Evolutionary conservation across 2,797 vertebrate species (phyloP).

Genomic region (Parauchenoglanis punctatus): DNA sequence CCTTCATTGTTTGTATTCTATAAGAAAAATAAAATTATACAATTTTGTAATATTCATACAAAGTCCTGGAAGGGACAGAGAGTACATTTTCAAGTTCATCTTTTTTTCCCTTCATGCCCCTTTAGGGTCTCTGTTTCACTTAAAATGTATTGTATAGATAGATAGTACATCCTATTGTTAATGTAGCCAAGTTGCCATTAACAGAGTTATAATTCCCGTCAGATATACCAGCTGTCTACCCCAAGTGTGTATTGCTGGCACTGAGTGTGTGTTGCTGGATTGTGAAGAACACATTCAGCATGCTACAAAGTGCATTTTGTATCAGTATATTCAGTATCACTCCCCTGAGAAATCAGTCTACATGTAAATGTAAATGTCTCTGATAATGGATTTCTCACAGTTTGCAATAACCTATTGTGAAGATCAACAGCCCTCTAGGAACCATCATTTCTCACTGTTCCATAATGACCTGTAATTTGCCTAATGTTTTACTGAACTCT

Average conservation of each 20-base stretch:
- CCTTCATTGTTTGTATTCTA: neutral
- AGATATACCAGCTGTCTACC: neutral
- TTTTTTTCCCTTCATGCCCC: no score
- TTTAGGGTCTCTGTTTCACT: no score
- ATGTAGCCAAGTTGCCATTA: conserved; percentile 7
- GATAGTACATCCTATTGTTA: neutral
- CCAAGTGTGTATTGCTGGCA: neutral
- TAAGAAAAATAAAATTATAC: neutral
- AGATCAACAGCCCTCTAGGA: conserved; percentile 15
- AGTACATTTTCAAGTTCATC: no score
- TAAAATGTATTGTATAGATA: neutral
- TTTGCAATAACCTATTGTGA: conserved; percentile 13
- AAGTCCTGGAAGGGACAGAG: no score
- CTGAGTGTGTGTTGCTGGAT: neutral
- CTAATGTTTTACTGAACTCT: conserved; percentile 34
- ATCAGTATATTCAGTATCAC: conserved; percentile 1
- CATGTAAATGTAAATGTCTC: conserved; percentile 21
- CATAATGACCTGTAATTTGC: conserved; percentile 29
- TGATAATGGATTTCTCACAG: conserved; percentile 18
- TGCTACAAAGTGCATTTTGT: neutral
- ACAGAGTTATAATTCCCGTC: neutral
- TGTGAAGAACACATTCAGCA: neutral
- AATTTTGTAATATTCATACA: neutral
- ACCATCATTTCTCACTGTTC: conserved; percentile 17
- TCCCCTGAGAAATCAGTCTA: neutral